A percentile compares a stretch with the other conserved stretches of the same genome.
Evolutionary conservation across 2,797 vertebrate genomes (phyloP).

Genomic region (Channa striata): DNA sequence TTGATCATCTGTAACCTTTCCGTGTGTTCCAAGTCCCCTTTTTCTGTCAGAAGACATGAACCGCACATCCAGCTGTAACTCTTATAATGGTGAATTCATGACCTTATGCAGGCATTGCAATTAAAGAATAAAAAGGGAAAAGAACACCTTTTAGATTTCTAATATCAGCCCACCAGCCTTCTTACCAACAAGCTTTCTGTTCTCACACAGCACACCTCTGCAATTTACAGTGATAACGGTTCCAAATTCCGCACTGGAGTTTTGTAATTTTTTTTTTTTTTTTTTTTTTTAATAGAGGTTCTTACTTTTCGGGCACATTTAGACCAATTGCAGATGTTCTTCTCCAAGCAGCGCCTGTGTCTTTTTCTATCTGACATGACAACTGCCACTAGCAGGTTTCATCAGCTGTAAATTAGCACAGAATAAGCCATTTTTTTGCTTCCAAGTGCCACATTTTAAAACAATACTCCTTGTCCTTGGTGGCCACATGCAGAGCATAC

Average conservation of each 20-base stretch:
- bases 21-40: slow-evolving; percentile 27
- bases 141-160: slow-evolving; percentile 25
- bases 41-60: slow-evolving; percentile 28
- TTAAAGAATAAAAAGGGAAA: slow-evolving; percentile 25
- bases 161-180: neutral
- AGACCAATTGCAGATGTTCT: too few relatives aligned
- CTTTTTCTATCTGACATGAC: too few relatives aligned
- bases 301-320: too few relatives aligned
- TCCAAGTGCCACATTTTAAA: neutral
- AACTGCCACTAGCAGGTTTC: too few relatives aligned
- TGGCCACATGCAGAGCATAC: neutral
- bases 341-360: too few relatives aligned
- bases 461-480: too few relatives aligned
- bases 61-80: slow-evolving; percentile 41
- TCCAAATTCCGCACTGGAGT: neutral
- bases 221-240: neutral
- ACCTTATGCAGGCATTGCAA: slow-evolving; percentile 46
- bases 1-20: slow-evolving; percentile 77
- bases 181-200: neutral
- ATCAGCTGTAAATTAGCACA: too few relatives aligned
- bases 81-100: slow-evolving; percentile 41
- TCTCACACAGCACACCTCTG: neutral
- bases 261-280: neutral
- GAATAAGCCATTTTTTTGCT: too few relatives aligned
- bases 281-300: too few relatives aligned